These are phyloP conservation scores for Pimephales promelas DNA, from an alignment of 2,113 vertebrate genomes.

Conservation along the genomic window DNA sequence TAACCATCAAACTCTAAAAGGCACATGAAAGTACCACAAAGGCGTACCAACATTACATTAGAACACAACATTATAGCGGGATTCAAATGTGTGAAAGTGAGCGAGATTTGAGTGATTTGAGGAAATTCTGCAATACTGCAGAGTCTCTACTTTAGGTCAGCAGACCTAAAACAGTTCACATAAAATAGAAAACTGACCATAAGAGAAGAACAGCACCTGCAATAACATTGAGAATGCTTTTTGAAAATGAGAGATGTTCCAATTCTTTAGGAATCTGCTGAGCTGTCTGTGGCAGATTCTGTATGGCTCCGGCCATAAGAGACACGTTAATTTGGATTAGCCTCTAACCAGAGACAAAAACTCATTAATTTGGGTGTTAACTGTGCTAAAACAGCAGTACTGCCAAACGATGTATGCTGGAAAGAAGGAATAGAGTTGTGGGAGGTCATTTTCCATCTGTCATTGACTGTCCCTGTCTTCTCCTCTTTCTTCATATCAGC, in stretches of 20 bases:
- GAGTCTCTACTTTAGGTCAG: background rate
- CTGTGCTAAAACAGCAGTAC: background rate
- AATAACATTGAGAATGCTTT: background rate
- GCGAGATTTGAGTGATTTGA: background rate
- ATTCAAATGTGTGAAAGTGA: background rate
- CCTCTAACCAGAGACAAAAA: slow-evolving; percentile 34
- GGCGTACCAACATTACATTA: background rate
- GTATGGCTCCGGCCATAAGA: background rate
- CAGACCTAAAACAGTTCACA: too few species aligned
- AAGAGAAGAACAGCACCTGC: background rate
- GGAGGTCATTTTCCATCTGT: slow-evolving; percentile 18
- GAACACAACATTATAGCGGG: background rate
- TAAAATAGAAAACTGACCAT: background rate
- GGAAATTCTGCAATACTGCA: background rate
- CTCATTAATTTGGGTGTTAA: slow-evolving; percentile 18
- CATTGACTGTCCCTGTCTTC: background rate
- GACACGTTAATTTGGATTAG: slow-evolving; percentile 25
- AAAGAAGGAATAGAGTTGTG: background rate
- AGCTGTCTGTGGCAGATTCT: background rate
- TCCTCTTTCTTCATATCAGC: slow-evolving; percentile 16
- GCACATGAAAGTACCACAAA: background rate
- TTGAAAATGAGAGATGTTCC: background rate
- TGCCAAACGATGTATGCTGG: background rate
- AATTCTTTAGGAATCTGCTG: background rate
- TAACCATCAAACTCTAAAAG: too few species aligned